Percentiles rank a stretch among this genome's conserved stretches.
Conservation (phyloP, 2,888 invertebrate species). For the Unio delphinus region DNA sequence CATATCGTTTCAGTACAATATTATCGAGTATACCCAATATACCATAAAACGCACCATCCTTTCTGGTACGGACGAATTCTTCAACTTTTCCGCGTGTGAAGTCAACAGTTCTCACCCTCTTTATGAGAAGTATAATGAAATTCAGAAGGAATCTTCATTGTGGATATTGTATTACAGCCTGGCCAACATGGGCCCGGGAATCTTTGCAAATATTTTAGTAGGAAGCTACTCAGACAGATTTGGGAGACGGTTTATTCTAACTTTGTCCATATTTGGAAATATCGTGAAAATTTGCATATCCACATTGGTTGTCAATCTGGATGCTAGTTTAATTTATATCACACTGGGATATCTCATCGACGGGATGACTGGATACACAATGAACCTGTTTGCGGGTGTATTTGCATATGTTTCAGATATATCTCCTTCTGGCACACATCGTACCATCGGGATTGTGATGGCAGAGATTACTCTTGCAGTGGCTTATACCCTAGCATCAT, state of each 20-base stretch:
- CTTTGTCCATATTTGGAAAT: slow-evolving; percentile 12
- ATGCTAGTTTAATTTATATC: slow-evolving; percentile 13
- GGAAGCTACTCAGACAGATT: slow-evolving; percentile 27
- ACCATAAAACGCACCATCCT: no score
- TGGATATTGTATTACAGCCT: slow-evolving; percentile 22
- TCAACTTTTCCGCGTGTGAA: no score
- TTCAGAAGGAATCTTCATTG: slow-evolving; percentile 24
- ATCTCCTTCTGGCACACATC: slow-evolving; percentile 13
- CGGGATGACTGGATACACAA: slow-evolving; percentile 20
- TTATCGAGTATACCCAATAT: no score
- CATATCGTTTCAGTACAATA: no score
- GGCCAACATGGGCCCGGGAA: slow-evolving; percentile 16
- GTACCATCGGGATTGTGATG: slow-evolving; percentile 24
- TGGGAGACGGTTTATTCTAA: slow-evolving; percentile 26
- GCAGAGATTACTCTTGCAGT: slow-evolving; percentile 21
- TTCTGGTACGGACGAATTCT: no score
- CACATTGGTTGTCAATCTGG: slow-evolving; percentile 9
- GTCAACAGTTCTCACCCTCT: slow-evolving; percentile 9
- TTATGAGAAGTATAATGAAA: slow-evolving; percentile 6
- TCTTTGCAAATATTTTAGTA: slow-evolving; percentile 25
- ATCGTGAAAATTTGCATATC: slow-evolving; percentile 5
- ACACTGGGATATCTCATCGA: slow-evolving; percentile 17
- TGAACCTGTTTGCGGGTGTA: slow-evolving; percentile 14
- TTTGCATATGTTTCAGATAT: slow-evolving; percentile 29
- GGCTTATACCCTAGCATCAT: slow-evolving; percentile 9